Conservation (phyloP, 2,888 invertebrate genomes). For the Temnothorax rugatulus region DNA sequence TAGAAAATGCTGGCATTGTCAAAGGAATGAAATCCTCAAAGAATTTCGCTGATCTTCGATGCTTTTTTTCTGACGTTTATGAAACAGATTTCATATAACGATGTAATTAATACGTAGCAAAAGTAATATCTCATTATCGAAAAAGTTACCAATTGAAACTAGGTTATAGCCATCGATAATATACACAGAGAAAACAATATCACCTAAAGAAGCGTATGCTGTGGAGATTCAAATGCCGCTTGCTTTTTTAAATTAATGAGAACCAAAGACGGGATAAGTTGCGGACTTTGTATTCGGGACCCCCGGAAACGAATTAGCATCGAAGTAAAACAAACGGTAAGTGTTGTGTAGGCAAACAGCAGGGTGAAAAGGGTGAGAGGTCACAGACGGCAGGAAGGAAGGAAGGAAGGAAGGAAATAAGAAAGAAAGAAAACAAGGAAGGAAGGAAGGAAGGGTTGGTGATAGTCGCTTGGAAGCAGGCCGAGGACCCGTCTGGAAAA, state of each 20-base stretch:
- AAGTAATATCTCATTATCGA: not conserved
- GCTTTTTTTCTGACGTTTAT: not conserved
- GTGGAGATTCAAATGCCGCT: conserved; percentile 14
- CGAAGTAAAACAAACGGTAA: not conserved
- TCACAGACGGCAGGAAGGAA: conserved; percentile 43
- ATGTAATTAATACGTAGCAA: conserved; percentile 5
- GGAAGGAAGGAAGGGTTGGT: conserved; percentile 39
- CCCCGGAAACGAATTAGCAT: conserved; percentile 8
- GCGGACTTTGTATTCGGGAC: not conserved
- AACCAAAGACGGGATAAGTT: not conserved
- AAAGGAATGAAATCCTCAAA: not conserved
- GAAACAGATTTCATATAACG: not conserved
- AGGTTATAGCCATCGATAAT: not conserved
- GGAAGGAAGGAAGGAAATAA: conserved; percentile 39
- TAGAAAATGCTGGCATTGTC: not conserved
- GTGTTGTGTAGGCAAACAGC: conserved; percentile 1
- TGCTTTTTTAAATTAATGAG: conserved; percentile 22
- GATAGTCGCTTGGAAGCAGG: conserved; percentile 1
- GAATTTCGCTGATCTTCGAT: not conserved
- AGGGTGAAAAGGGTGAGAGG: conserved; percentile 53
- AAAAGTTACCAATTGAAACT: not conserved
- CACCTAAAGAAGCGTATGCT: no score
- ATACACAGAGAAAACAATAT: not conserved
- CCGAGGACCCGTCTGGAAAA: conserved; percentile 55
- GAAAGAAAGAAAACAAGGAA: not conserved